phyloP scores from a whole-genome alignment of 2,797 vertebrate genomes.

The Botia almorhae region DNA sequence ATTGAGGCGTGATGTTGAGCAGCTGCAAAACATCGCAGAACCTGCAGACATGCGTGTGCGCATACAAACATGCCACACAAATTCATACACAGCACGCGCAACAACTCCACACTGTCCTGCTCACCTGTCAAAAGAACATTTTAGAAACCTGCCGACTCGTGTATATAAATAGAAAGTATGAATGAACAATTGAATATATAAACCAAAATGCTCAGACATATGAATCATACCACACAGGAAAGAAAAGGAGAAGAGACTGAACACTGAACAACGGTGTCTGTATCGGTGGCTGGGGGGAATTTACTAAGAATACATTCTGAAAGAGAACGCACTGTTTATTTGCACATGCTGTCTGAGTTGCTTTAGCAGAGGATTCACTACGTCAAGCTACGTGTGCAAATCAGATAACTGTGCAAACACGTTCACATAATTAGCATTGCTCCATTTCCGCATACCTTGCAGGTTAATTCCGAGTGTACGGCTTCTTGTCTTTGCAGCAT shows the following conservation, averaged over 20 bases:
- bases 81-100: not conserved
- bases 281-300: not conserved
- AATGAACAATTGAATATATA: not conserved
- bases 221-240: not conserved
- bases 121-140: slow-evolving; percentile 5
- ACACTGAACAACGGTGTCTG: not conserved
- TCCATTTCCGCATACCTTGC: not conserved
- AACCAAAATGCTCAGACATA: not conserved
- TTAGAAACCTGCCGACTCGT: not conserved
- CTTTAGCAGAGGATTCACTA: not conserved
- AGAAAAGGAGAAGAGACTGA: not conserved
- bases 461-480: not conserved
- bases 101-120: slow-evolving; percentile 6
- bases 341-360: not conserved
- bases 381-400: not conserved
- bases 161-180: not conserved
- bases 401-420: not conserved
- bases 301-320: not conserved
- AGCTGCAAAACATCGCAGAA: not conserved
- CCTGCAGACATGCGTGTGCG: not conserved
- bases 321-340: not conserved
- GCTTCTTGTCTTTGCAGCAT: too few species aligned
- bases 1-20: slow-evolving; percentile 27
- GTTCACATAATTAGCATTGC: not conserved
- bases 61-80: slow-evolving; percentile 13